Conservation (phyloP, 2,113 vertebrate genomes). For the Megaceryle torquata region DNA sequence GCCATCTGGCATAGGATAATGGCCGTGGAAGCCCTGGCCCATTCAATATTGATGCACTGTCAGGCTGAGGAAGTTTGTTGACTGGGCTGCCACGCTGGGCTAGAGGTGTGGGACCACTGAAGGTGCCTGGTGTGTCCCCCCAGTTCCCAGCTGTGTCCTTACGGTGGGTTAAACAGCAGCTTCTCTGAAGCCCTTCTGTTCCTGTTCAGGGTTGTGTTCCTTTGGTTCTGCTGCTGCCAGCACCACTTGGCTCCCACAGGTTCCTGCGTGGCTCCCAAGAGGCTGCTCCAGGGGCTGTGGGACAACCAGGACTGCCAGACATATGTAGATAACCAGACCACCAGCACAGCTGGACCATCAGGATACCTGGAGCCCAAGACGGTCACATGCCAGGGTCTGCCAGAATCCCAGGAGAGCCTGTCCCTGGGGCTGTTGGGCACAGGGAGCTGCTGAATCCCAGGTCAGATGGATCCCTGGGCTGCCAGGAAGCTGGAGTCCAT, state of each 20-base stretch:
- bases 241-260: fast-evolving
- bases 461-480: no score
- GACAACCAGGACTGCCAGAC: not conserved
- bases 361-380: not conserved
- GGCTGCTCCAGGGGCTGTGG: not conserved
- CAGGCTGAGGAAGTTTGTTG: not conserved
- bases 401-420: not conserved
- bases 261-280: not conserved
- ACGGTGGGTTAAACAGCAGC: not conserved
- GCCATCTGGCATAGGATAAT: not conserved
- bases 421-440: not conserved
- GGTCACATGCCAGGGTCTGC: not conserved
- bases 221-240: not conserved
- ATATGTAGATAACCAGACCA: not conserved
- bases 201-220: not conserved
- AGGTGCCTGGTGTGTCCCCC: fast-evolving
- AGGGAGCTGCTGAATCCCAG: not conserved
- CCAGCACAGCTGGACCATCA: not conserved
- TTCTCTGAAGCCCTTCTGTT: not conserved
- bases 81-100: not conserved
- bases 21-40: not conserved
- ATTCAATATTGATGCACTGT: not conserved
- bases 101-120: not conserved
- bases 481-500: not conserved
- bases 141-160: not conserved